Percentiles rank a stretch among this genome's conserved stretches.
phyloP scores from a whole-genome alignment of 2,797 vertebrate genomes.

The Thripadectes ignobilis region DNA sequence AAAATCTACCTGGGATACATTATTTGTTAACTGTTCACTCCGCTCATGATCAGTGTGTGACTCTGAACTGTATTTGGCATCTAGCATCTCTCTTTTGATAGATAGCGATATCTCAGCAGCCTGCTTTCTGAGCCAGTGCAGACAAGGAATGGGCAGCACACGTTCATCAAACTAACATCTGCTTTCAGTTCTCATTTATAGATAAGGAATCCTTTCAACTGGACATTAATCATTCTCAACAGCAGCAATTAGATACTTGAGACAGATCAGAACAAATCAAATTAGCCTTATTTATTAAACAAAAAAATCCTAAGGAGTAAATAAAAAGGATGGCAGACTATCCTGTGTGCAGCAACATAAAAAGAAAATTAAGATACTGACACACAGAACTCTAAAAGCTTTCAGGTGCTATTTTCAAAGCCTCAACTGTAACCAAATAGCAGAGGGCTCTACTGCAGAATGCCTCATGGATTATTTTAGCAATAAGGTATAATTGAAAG shows the following conservation, averaged over 20 bases:
- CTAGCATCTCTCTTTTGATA: slow-evolving; percentile 64
- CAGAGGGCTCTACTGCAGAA: slow-evolving; percentile 17
- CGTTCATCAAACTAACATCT: slow-evolving; percentile 74
- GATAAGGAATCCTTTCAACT: slow-evolving; percentile 69
- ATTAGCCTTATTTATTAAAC: slow-evolving; percentile 59
- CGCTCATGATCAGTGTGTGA: slow-evolving; percentile 24
- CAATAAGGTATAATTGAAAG: slow-evolving; percentile 72
- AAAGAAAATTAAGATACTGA: slow-evolving; percentile 17
- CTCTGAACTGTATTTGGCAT: slow-evolving; percentile 56
- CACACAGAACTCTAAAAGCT: slow-evolving; percentile 12
- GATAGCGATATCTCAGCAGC: slow-evolving; percentile 50
- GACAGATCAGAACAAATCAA: slow-evolving; percentile 51
- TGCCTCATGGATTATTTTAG: slow-evolving; percentile 56
- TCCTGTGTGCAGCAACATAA: not conserved
- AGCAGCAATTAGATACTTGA: slow-evolving; percentile 65
- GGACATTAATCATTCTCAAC: slow-evolving; percentile 72
- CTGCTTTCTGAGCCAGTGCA: slow-evolving; percentile 26
- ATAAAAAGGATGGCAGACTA: not conserved
- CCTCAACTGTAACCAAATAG: slow-evolving; percentile 19
- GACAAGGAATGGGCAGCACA: slow-evolving; percentile 33
- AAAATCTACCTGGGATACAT: slow-evolving; percentile 19
- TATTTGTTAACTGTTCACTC: slow-evolving; percentile 51
- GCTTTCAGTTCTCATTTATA: slow-evolving; percentile 68
- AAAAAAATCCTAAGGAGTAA: not conserved
- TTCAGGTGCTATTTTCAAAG: slow-evolving; percentile 43